Percentiles rank a stretch among this genome's conserved stretches.
These are phyloP conservation scores for Platycheirus rosarum DNA, from an alignment of 2,888 invertebrate genomes.

Conservation along the genomic window DNA sequence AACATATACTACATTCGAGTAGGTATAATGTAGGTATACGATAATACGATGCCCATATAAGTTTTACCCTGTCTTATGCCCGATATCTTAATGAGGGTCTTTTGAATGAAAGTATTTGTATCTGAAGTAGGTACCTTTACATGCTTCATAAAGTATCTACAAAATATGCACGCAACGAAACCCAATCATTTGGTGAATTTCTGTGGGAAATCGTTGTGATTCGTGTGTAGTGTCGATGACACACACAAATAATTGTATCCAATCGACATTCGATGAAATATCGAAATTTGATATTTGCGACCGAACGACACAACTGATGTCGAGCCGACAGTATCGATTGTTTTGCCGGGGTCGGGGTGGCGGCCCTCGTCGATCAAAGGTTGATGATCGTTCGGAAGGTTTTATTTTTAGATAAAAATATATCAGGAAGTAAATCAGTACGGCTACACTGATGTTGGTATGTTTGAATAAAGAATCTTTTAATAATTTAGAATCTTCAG, in stretches of 20 bases:
- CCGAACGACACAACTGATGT: constrained; percentile 49
- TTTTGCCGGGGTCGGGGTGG: too few relatives aligned
- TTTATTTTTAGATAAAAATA: constrained; percentile 21
- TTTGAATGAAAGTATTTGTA: neutral
- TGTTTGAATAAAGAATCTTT: neutral
- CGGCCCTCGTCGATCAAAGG: constrained; percentile 30
- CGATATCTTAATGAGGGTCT: constrained; percentile 59
- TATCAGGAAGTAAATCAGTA: neutral
- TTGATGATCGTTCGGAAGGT: constrained; percentile 50
- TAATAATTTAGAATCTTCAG: neutral
- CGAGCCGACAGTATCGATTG: neutral
- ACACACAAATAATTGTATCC: constrained; percentile 60
- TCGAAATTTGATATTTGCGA: constrained; percentile 66
- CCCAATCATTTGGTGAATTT: constrained; percentile 40
- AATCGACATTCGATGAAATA: constrained; percentile 62
- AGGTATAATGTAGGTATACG: too few relatives aligned
- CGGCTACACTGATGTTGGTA: neutral
- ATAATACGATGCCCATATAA: too few relatives aligned
- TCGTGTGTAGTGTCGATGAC: constrained; percentile 66
- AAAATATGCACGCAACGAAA: constrained; percentile 54
- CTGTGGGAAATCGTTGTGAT: constrained; percentile 47
- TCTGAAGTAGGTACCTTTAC: neutral
- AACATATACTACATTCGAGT: neutral
- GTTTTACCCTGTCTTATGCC: neutral
- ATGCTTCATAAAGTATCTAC: constrained; percentile 1